Conservation (phyloP, 2,797 vertebrate species). For the Cynopterus sphinx region DNA sequence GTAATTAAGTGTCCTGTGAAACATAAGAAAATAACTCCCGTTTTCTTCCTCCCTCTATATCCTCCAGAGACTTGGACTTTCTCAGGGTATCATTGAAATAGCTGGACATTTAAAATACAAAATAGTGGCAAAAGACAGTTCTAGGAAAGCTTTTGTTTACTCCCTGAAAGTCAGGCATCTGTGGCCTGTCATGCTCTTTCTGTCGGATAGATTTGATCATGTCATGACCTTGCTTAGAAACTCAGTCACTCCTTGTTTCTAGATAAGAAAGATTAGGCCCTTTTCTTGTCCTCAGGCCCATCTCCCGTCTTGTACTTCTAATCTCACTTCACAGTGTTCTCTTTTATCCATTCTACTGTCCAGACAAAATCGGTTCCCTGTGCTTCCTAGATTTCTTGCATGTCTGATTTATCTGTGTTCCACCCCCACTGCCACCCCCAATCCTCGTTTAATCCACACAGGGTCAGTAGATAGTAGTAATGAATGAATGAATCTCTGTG, state of each 20-base stretch:
- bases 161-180: background rate
- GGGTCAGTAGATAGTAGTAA: background rate
- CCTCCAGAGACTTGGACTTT: background rate
- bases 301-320: background rate
- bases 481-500: background rate
- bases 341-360: background rate
- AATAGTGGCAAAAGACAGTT: background rate
- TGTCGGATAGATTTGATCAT: background rate
- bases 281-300: background rate
- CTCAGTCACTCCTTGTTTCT: background rate
- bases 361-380: background rate
- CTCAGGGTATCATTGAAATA: background rate
- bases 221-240: background rate
- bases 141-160: background rate
- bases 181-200: background rate
- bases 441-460: background rate
- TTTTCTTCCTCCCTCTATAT: background rate
- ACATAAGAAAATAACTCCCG: background rate
- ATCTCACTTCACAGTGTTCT: background rate
- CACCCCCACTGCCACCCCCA: fast-evolving
- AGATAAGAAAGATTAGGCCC: background rate
- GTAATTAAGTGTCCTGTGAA: background rate
- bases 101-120: background rate
- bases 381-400: background rate
- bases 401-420: background rate